Evolutionary conservation across 2,888 invertebrate genomes (phyloP), one percentile per base, ranked within the genome.

Genomic region (Patella ulyssiponensis): DNA sequence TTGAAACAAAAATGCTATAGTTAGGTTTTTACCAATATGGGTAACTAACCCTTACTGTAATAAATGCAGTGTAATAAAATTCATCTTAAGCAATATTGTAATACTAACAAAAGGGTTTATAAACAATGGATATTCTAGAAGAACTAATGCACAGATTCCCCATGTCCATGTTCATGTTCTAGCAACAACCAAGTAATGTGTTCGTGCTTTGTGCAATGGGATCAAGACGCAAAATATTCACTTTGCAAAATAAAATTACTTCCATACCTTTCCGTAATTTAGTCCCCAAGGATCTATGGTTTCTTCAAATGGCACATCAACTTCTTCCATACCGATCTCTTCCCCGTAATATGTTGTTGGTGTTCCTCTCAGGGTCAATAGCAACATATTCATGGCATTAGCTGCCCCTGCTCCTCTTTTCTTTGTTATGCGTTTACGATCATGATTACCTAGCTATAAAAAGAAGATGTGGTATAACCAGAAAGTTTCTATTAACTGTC

Each of bases 281-380:
- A 74, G 77, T 2, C 88, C 89, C 71, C 80, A 84, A 0, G 89
- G 88, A 72, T 91, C 91, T 52, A 85, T 81, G 0, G 88, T 87
- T 44, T 87, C 83, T 11, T 86, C 76, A 74, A 83, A 88, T 20
- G 85, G 76, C 69, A 90, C 86, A 51, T 81, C 71, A 11, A 85
- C 83, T 88, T 96, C 94, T 0, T 93, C 93, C 95, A 96, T 95
- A 20, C 95, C 96, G 74, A 97, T 94, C 93, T 98, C 97, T 90
- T 97, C 96, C 0, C 96, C 97, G 85, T 96, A 95, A 88, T 98
- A 97, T 0, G 96, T 95, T 2, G 97, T 94, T 0, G 96, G 95
- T 14, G 95, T 94, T 71, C 98, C 98, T 2, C 97, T 97, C 76
- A 98, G 92, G 23, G 97, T 90, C 88, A 96, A 93, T 23, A 95